A percentile compares a stretch with the other conserved stretches of the same genome.
Evolutionary conservation across 2,113 vertebrate species (phyloP).

Genomic region (Thermophis baileyi): DNA sequence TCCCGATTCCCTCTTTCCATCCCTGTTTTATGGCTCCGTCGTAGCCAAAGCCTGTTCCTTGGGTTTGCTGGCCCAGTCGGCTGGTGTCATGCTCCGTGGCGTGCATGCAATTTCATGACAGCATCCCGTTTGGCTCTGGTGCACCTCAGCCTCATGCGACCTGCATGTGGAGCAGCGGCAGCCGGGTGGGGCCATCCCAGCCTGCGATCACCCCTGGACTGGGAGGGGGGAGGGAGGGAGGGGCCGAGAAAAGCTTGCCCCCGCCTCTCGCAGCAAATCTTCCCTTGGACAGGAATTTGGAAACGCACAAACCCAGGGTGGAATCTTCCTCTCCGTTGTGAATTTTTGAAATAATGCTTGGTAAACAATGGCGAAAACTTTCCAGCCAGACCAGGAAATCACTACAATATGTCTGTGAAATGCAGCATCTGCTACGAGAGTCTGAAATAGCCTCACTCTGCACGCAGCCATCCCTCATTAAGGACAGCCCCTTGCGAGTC

Average conservation of each 20-base stretch:
- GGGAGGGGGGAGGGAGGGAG: background rate
- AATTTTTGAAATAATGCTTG: background rate
- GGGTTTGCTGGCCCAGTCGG: background rate
- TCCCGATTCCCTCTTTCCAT: background rate
- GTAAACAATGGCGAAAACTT: background rate
- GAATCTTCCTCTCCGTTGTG: background rate
- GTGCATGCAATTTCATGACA: background rate
- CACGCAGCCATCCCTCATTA: background rate
- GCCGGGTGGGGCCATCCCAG: background rate
- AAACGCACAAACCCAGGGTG: background rate
- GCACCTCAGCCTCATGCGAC: background rate
- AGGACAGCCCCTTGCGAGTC: background rate
- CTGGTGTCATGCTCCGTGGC: background rate
- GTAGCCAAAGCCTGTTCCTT: slow-evolving; percentile 7
- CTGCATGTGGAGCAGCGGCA: background rate
- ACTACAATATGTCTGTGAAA: background rate
- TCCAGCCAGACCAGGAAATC: background rate
- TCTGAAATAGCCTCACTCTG: background rate
- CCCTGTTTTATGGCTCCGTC: background rate
- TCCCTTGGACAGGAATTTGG: background rate
- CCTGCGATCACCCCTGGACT: background rate
- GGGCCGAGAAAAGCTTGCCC: background rate
- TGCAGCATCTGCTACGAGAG: background rate
- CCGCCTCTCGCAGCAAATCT: background rate
- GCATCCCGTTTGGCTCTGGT: background rate